Base-by-base conservation (phyloP, 2,113 vertebrate species). In the Salvelinus alpinus region DNA sequence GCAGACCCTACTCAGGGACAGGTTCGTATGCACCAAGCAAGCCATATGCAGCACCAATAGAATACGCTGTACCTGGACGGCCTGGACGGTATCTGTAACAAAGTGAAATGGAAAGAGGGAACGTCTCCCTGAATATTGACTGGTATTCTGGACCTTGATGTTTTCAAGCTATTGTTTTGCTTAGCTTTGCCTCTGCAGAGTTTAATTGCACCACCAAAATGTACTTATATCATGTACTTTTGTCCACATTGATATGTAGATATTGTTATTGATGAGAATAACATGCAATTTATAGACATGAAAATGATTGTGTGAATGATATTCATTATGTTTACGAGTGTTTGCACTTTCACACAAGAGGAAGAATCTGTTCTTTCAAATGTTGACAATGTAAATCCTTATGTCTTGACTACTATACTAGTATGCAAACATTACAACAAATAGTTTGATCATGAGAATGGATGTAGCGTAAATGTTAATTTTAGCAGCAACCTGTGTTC, bases 321-420 rank as follows among this genome's bases (percentile, higher is more conserved):
- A 54, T 54, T 54, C 14, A 54, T 54, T 54, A 2, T 92, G 60
- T 90, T 95, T 13, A 0, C 91, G 0, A 44, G 82, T 0, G 93
- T 81, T 44, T 44, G 9, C 38, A 44, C 9, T 9, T 44, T 9
- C 38, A 44, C 38, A 12, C 9, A 11, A 44, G 8, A 44, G 38
- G 38, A 44, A 44, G 0, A 1, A 92, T 22, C 9, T 93, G 51
- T 22, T 87, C 65, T 87, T 94, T 54, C 4, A 9, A 62, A 22
- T 62, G 59, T 62, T 62, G 54, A 44, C 38, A 44, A 44, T 44
- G 5, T 16, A 54, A 54, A 54, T 54, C 9, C 9, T 44, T 54
- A 44, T 11, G 16, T 51, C 48, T 51, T 51, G 1, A 60, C 18
- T 60, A 60, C 57, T 51, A 13, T 51, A 51, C 48, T 12, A 44